These are phyloP conservation scores for Adoxophyes honmai DNA, from an alignment of 1,140 invertebrate genomes.

Conservation along the genomic window DNA sequence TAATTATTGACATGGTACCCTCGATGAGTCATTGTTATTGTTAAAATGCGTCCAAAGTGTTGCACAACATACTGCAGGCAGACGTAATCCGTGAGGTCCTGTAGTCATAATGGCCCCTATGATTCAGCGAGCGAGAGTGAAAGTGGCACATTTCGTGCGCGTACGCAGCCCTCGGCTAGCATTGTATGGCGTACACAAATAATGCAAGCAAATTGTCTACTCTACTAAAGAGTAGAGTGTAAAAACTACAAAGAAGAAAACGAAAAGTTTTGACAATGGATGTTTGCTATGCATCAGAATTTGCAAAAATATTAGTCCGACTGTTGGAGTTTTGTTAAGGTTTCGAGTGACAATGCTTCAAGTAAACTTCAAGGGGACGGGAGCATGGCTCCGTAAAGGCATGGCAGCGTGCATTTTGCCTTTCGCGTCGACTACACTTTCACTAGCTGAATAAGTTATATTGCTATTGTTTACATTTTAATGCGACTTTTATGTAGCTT, in stretches of 20 bases:
- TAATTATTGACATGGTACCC: slow-evolving; percentile 13
- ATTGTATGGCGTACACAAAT: neutral
- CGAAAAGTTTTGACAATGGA: neutral
- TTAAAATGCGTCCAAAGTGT: slow-evolving; percentile 37
- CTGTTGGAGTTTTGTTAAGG: neutral
- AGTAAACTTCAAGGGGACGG: neutral
- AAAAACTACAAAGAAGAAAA: neutral
- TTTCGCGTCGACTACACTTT: slow-evolving; percentile 34
- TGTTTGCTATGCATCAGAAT: neutral
- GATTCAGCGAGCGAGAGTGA: slow-evolving; percentile 62
- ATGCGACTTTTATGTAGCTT: slow-evolving; percentile 42
- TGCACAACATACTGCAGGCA: slow-evolving; percentile 35
- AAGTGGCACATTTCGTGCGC: slow-evolving; percentile 55
- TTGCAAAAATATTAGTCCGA: neutral
- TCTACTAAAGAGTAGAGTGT: too few species aligned
- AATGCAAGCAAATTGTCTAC: neutral
- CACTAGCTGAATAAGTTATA: slow-evolving; percentile 42
- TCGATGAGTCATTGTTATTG: slow-evolving; percentile 41
- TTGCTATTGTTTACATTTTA: slow-evolving; percentile 45
- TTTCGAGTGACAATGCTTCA: neutral
- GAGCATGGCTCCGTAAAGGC: slow-evolving; percentile 16
- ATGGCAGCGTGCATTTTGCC: neutral
- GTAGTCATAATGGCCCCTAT: slow-evolving; percentile 45
- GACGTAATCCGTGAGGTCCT: slow-evolving; percentile 44
- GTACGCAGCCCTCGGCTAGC: slow-evolving; percentile 20